phyloP scores from a whole-genome alignment of 1,140 invertebrate genomes.

The Danaus plexippus region DNA sequence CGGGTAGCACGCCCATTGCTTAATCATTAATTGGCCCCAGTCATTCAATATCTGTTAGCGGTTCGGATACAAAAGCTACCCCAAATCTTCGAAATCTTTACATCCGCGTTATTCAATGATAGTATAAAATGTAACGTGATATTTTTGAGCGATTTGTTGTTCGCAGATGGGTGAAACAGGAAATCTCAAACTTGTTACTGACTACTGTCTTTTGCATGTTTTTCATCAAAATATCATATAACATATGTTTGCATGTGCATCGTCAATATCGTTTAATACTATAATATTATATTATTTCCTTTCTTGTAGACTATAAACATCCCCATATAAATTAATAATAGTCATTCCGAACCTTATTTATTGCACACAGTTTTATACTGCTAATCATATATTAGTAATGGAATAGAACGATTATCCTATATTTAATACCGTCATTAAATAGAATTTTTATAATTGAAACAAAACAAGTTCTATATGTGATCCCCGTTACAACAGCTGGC shows the following conservation, averaged over 20 bases:
- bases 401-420: no score
- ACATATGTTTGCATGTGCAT: conserved; percentile 5
- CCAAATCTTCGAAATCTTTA: conserved; percentile 48
- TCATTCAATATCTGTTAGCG: conserved; percentile 57
- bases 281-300: conserved; percentile 3
- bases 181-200: conserved; percentile 57
- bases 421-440: no score
- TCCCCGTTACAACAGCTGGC: conserved; percentile 13
- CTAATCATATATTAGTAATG: no score
- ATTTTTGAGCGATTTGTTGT: conserved; percentile 63
- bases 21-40: conserved; percentile 61
- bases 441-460: no score
- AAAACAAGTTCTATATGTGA: no score
- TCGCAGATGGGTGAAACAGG: conserved; percentile 63
- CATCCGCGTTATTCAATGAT: conserved; percentile 43
- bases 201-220: conserved; percentile 34
- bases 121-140: conserved; percentile 51
- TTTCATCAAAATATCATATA: conserved; percentile 32
- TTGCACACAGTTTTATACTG: no score
- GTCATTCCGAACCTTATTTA: no score
- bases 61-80: conserved; percentile 45
- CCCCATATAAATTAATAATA: no score
- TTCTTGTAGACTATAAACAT: no score
- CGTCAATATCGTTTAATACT: neutral
- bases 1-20: conserved; percentile 52